Evolutionary conservation across 2,888 invertebrate genomes (phyloP).

Genomic region (Metellina segmentata): DNA sequence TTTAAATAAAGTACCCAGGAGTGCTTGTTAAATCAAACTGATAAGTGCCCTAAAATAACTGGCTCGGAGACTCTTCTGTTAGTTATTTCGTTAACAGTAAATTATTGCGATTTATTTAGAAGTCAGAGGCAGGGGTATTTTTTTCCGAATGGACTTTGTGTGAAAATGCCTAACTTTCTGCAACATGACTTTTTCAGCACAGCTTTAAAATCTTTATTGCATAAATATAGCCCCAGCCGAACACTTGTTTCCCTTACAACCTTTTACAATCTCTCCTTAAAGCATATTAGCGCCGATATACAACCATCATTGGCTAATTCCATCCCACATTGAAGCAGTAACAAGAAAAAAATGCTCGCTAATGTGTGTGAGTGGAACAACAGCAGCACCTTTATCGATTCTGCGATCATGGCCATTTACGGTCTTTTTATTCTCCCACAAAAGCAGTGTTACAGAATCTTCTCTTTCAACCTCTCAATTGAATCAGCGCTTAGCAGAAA

Average conservation of each 20-base stretch:
- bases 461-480: constrained; percentile 1
- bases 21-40: too few relatives aligned
- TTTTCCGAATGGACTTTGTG: too few relatives aligned
- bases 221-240: background rate
- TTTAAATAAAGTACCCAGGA: too few relatives aligned
- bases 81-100: too few relatives aligned
- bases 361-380: background rate
- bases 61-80: too few relatives aligned
- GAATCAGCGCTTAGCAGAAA: constrained; percentile 12
- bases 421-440: background rate
- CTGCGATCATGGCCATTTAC: background rate
- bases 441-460: background rate
- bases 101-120: too few relatives aligned
- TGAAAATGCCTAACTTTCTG: too few relatives aligned
- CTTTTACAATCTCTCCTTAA: background rate
- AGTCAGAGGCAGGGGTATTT: too few relatives aligned
- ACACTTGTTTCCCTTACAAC: background rate
- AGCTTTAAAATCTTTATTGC: too few relatives aligned
- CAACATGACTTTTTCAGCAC: too few relatives aligned
- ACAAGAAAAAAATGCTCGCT: background rate
- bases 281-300: background rate
- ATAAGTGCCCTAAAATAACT: too few relatives aligned
- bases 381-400: background rate
- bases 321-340: background rate
- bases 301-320: background rate